Percentiles rank a stretch among this genome's conserved stretches.
These are phyloP conservation scores for Drosophila equinoxialis DNA, from an alignment of 1,140 invertebrate species.

Conservation along the genomic window DNA sequence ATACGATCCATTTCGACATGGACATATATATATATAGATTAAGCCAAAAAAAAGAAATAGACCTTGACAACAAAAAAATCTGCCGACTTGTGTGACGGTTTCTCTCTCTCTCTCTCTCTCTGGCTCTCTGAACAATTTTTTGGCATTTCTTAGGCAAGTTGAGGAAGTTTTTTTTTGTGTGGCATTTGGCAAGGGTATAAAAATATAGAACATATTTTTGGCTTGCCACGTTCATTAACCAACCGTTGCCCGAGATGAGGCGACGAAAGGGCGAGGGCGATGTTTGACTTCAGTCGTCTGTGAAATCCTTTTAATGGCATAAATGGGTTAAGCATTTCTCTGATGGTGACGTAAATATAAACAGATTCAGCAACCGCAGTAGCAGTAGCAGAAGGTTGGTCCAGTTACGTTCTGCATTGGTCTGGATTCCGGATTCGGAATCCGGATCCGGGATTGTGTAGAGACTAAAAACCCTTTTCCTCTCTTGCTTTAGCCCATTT, in stretches of 20 bases:
- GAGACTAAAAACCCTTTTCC: not conserved
- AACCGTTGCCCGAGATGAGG: not conserved
- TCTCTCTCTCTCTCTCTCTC: not conserved
- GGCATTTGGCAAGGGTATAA: not conserved
- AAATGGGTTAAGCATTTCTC: constrained; percentile 60
- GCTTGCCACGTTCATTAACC: constrained; percentile 52
- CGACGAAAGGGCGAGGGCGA: not conserved
- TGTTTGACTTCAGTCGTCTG: constrained; percentile 35
- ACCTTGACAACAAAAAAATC: not conserved
- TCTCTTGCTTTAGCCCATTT: constrained; percentile 13
- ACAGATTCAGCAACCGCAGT: constrained; percentile 23
- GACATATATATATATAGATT: constrained; percentile 1
- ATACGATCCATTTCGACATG: not conserved
- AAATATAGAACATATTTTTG: constrained; percentile 21
- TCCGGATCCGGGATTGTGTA: not conserved
- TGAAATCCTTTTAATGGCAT: constrained; percentile 60
- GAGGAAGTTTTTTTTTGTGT: not conserved
- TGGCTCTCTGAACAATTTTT: not conserved
- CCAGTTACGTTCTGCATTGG: not conserved
- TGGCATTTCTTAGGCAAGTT: not conserved
- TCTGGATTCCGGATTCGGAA: not conserved
- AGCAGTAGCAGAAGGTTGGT: not conserved
- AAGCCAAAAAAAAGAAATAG: not conserved
- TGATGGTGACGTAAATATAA: constrained; percentile 56
- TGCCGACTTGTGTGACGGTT: not conserved